Evolutionary conservation across 2,113 vertebrate genomes (phyloP).

Genomic region (Varanus komodoensis): DNA sequence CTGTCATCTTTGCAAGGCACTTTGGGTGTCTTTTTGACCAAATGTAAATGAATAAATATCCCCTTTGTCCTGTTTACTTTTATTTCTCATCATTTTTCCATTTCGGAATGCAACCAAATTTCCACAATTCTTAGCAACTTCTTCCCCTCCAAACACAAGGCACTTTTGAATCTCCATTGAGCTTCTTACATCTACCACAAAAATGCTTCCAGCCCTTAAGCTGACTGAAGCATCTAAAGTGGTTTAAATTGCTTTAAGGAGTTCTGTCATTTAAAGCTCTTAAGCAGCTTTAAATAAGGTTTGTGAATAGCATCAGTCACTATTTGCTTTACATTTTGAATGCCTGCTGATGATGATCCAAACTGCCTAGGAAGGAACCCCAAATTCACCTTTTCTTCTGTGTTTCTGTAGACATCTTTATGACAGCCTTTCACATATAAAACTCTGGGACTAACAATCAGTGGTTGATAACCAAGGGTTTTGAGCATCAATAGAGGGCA

Average conservation of each 20-base stretch:
- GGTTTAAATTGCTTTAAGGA: conserved; percentile 68
- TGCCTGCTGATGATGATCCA: conserved; percentile 27
- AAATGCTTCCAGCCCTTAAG: conserved; percentile 26
- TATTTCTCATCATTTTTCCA: neutral
- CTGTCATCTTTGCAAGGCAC: neutral
- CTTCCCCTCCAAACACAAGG: fast-evolving
- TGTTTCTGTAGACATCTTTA: neutral
- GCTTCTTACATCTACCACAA: neutral
- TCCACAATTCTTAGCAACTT: neutral
- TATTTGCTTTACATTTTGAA: conserved; percentile 17
- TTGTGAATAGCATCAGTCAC: conserved; percentile 40
- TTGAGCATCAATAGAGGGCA: conserved; percentile 14
- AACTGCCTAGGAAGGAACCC: neutral
- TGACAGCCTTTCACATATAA: neutral
- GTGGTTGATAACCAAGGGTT: neutral
- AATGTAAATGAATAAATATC: neutral
- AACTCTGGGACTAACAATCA: neutral
- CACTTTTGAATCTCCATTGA: neutral
- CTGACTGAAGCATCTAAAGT: conserved; percentile 56
- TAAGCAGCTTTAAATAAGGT: conserved; percentile 66
- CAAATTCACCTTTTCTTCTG: neutral
- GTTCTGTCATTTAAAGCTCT: conserved; percentile 67
- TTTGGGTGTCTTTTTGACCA: neutral
- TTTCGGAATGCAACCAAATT: neutral
- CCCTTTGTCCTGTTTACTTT: neutral